phyloP scores from a whole-genome alignment of 30 jellyfish, hydroid and myxozoan species.

The Sanderia malayensis region DNA sequence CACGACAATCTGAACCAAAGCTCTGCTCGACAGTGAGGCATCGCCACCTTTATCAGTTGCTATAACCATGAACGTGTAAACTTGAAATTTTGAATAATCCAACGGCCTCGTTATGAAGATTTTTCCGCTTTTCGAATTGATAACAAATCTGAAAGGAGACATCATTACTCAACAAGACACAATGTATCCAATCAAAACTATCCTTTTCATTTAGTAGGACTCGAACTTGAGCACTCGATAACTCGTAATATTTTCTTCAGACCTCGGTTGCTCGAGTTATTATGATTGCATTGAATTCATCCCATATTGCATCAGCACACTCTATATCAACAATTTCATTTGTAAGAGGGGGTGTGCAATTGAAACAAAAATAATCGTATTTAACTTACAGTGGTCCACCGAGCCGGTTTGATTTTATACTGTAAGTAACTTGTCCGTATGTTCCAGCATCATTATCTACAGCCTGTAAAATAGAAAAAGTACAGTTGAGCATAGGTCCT shows the following conservation, averaged over 20 bases:
- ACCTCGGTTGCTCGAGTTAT: no score
- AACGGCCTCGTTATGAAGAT: constrained; percentile 30
- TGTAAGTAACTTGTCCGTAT: constrained; percentile 46
- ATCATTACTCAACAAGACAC: no score
- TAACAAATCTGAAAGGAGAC: constrained; percentile 28
- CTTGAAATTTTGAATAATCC: constrained; percentile 15
- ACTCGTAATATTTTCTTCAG: no score
- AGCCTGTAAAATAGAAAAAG: constrained; percentile 27
- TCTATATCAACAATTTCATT: no score
- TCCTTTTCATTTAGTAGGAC: no score
- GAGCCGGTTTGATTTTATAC: constrained; percentile 17
- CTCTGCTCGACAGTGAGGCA: constrained; percentile 20
- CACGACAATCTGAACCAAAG: constrained; percentile 30
- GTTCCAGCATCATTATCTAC: constrained; percentile 45
- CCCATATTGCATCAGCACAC: no score
- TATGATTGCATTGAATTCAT: no score
- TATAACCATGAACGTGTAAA: constrained; percentile 35
- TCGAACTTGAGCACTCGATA: no score
- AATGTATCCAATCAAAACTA: no score
- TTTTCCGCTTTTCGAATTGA: constrained; percentile 33
- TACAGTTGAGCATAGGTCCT: no score
- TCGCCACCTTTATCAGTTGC: constrained; percentile 44
- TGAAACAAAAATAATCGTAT: background rate
- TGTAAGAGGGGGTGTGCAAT: no score
- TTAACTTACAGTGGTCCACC: constrained; percentile 51